Conservation (phyloP, 2,797 vertebrate species). For the Manis crassicaudata region DNA sequence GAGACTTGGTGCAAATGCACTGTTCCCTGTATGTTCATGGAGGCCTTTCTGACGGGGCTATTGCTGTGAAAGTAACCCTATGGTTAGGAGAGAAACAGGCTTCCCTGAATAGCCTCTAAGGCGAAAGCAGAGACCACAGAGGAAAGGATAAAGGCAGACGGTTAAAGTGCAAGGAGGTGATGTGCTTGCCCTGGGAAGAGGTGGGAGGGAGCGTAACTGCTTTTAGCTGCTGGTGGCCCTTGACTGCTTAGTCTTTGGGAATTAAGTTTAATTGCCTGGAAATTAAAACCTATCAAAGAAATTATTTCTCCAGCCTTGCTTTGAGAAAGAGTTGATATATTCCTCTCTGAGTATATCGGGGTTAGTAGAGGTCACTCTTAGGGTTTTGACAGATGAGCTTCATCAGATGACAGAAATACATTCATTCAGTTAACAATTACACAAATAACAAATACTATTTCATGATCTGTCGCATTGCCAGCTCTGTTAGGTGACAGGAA, state of each 20-base stretch:
- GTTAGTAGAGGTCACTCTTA: slow-evolving; percentile 12
- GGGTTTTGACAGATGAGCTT: background rate
- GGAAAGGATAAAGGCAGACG: background rate
- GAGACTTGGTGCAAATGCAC: background rate
- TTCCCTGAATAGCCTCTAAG: background rate
- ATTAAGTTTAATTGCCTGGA: slow-evolving; percentile 34
- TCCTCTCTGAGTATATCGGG: slow-evolving; percentile 3
- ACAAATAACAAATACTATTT: background rate
- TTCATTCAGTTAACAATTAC: background rate
- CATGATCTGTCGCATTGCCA: background rate
- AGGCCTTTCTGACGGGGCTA: slow-evolving; percentile 8
- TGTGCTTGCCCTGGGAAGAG: background rate
- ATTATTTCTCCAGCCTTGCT: background rate
- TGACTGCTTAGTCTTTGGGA: background rate
- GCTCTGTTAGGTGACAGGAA: slow-evolving; percentile 29
- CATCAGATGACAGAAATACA: background rate
- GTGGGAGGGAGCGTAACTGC: background rate
- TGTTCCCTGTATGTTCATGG: background rate
- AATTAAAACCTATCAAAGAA: slow-evolving; percentile 5
- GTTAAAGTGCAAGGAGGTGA: background rate
- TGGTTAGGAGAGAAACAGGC: background rate
- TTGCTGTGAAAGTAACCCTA: slow-evolving; percentile 8
- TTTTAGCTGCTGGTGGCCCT: background rate
- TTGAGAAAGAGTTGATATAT: slow-evolving; percentile 1
- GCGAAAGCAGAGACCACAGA: background rate